A percentile compares a stretch with the other conserved stretches of the same genome.
Evolutionary conservation across 1,140 invertebrate genomes (phyloP).

Genomic region (Atopsyche davidsoni): DNA sequence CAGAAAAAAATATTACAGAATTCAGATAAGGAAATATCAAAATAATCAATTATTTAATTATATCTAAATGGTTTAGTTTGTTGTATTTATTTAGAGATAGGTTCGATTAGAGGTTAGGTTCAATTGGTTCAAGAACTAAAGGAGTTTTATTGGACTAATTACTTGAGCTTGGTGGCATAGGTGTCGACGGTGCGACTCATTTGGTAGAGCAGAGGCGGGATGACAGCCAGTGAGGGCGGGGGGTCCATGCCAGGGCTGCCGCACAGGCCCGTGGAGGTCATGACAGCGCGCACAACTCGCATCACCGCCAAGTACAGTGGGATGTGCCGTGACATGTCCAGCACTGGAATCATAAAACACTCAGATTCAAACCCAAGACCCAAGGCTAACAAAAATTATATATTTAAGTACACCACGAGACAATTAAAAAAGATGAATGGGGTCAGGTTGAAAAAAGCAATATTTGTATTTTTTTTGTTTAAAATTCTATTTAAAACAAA

Average conservation of each 20-base stretch:
- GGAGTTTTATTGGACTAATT: too few species aligned
- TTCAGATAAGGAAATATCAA: neutral
- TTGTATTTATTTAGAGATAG: too few species aligned
- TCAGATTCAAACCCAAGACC: too few species aligned
- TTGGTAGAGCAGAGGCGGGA: constrained; percentile 64
- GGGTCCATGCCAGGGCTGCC: constrained; percentile 43
- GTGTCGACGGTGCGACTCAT: constrained; percentile 90
- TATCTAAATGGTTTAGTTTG: too few species aligned
- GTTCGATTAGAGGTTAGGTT: too few species aligned
- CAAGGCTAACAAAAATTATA: too few species aligned
- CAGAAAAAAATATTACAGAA: constrained; percentile 6
- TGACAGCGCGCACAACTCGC: constrained; percentile 73
- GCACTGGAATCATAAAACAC: constrained; percentile 51
- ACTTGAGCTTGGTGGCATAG: constrained; percentile 78
- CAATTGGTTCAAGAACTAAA: too few species aligned
- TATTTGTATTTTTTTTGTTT: constrained; percentile 8
- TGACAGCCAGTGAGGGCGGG: constrained; percentile 47
- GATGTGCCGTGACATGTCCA: constrained; percentile 93
- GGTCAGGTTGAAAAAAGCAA: constrained; percentile 15
- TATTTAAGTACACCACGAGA: too few species aligned
- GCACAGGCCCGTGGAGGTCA: constrained; percentile 49
- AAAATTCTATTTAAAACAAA: too few species aligned
- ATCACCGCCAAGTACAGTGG: constrained; percentile 82
- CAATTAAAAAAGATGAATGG: too few species aligned
- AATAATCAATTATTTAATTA: too few species aligned